Conservation (phyloP, 2,888 invertebrate genomes). For the Eudemis profundana region DNA sequence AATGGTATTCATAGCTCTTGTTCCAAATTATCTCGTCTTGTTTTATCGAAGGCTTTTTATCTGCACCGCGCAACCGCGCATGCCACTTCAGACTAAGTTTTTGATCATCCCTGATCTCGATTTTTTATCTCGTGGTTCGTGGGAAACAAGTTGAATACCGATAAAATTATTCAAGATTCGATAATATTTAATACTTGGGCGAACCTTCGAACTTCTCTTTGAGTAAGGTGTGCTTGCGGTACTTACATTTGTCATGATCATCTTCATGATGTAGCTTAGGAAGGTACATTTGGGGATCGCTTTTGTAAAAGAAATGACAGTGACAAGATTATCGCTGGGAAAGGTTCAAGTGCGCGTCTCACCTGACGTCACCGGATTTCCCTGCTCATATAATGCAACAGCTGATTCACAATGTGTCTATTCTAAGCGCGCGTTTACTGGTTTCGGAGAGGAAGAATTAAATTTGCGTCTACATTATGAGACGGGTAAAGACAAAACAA, state of each 20-base stretch:
- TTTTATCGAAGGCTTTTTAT: conserved; percentile 53
- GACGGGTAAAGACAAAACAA: conserved; percentile 2
- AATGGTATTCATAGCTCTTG: conserved; percentile 43
- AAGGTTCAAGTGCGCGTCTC: conserved; percentile 49
- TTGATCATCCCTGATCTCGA: conserved; percentile 53
- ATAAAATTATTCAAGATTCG: conserved; percentile 4
- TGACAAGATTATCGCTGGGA: conserved; percentile 38
- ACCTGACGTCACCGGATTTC: conserved; percentile 56
- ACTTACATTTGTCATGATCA: conserved; percentile 1
- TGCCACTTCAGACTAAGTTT: conserved; percentile 55
- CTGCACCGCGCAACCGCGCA: conserved; percentile 49
- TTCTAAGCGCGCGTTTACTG: conserved; percentile 65
- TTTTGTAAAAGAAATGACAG: conserved; percentile 26
- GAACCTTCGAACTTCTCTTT: neutral
- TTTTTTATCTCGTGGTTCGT: conserved; percentile 48
- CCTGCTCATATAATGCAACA: conserved; percentile 56
- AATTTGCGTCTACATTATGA: conserved; percentile 14
- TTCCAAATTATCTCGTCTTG: conserved; percentile 51
- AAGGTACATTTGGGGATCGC: conserved; percentile 9
- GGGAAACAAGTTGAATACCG: conserved; percentile 46
- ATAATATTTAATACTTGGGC: conserved; percentile 3
- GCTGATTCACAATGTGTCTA: conserved; percentile 71
- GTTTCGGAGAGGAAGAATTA: conserved; percentile 50
- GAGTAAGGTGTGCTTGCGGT: neutral
- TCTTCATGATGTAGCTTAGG: conserved; percentile 5